Evolutionary conservation across 2,113 vertebrate species (phyloP).

Genomic region (Silurus asotus): DNA sequence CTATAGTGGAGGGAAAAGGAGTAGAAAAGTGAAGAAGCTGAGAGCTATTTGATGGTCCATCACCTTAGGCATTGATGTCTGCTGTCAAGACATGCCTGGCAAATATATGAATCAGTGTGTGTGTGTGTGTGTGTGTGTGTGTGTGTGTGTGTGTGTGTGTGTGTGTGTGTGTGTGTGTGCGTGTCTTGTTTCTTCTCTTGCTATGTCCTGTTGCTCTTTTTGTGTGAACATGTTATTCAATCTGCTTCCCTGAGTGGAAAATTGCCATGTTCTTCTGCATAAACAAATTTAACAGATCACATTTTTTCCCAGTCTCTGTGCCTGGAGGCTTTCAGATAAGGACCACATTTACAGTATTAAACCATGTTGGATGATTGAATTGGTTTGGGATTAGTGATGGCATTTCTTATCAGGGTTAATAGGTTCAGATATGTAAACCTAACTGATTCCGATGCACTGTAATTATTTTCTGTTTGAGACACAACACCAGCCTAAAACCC

Average conservation of each 20-base stretch:
- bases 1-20: not conserved
- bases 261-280: slow-evolving; percentile 28
- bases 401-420: not conserved
- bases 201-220: slow-evolving; percentile 32
- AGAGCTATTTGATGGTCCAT: not conserved
- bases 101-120: not conserved
- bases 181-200: slow-evolving; percentile 20
- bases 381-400: not conserved
- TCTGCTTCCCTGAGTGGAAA: slow-evolving; percentile 52
- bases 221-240: slow-evolving; percentile 37
- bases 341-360: not conserved
- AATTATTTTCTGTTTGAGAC: not conserved
- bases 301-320: slow-evolving; percentile 17
- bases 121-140: not conserved
- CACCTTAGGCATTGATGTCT: not conserved
- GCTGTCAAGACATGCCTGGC: slow-evolving; percentile 2
- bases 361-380: not conserved
- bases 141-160: not conserved
- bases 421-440: not conserved
- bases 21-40: not conserved
- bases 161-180: slow-evolving; percentile 8
- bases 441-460: not conserved
- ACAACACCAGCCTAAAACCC: not conserved
- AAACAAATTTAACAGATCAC: slow-evolving; percentile 27
- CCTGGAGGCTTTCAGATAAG: not conserved